phyloP scores from a whole-genome alignment of 1,140 invertebrate genomes.

The Harpegnathos saltator region DNA sequence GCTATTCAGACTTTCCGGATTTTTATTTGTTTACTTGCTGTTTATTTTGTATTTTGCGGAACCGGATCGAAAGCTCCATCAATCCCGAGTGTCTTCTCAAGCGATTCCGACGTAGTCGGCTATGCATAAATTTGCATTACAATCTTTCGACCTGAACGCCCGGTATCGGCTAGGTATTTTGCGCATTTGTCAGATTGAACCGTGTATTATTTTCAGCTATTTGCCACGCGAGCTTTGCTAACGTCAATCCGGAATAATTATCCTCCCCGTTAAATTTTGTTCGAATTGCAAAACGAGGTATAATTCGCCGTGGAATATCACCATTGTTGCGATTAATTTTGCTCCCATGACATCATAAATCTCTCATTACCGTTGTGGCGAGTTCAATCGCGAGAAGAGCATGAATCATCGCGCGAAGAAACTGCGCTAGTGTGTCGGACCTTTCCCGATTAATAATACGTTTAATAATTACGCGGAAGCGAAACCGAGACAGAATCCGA shows the following conservation, averaged over 20 bases:
- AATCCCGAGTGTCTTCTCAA: not conserved
- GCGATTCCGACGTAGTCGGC: not conserved
- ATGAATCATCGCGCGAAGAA: slow-evolving; percentile 6
- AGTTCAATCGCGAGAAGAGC: not conserved
- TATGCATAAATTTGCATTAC: slow-evolving; percentile 3
- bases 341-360: not conserved
- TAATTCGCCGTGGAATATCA: not conserved
- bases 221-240: too few species aligned
- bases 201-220: too few species aligned
- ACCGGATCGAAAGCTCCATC: not conserved
- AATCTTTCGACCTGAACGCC: not conserved
- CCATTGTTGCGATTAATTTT: not conserved
- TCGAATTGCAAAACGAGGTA: not conserved
- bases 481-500: not conserved
- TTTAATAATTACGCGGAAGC: not conserved
- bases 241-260: too few species aligned
- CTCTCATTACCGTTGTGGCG: slow-evolving; percentile 9
- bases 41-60: not conserved
- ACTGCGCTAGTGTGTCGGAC: not conserved
- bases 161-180: not conserved
- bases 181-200: not conserved
- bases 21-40: not conserved
- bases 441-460: not conserved
- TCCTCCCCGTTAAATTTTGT: too few species aligned
- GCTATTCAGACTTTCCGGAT: not conserved